Conservation (phyloP, 2,888 invertebrate species). For the Philhelius pedissequus region DNA sequence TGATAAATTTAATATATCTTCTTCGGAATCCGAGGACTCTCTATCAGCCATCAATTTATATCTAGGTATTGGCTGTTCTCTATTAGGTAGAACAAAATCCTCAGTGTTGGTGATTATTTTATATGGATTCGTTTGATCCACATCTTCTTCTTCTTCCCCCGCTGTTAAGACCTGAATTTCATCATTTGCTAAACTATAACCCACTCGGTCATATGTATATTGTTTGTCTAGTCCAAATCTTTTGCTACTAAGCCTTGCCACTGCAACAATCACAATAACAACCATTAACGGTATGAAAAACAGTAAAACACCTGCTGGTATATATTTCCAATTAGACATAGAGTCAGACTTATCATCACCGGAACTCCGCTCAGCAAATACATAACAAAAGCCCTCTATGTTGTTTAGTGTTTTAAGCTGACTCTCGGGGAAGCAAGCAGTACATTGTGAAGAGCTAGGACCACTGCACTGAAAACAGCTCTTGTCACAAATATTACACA, state of each 20-base stretch:
- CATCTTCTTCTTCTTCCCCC: slow-evolving; percentile 15
- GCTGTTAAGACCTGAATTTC: slow-evolving; percentile 47
- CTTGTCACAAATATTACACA: slow-evolving; percentile 74
- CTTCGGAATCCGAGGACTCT: slow-evolving; percentile 45
- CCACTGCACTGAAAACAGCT: slow-evolving; percentile 76
- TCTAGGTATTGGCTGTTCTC: slow-evolving; percentile 33
- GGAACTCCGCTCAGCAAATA: slow-evolving; percentile 75
- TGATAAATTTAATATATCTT: slow-evolving; percentile 16
- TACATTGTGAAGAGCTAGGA: slow-evolving; percentile 75
- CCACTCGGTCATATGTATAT: slow-evolving; percentile 73
- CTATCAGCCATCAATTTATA: slow-evolving; percentile 22
- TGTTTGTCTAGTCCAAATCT: slow-evolving; percentile 30
- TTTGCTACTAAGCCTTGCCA: slow-evolving; percentile 37
- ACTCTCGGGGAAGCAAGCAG: slow-evolving; percentile 74
- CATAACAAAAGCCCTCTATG: slow-evolving; percentile 76
- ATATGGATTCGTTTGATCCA: neutral
- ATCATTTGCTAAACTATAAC: slow-evolving; percentile 70
- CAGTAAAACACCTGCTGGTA: slow-evolving; percentile 63
- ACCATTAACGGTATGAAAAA: slow-evolving; percentile 70
- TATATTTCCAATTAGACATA: neutral
- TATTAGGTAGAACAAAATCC: slow-evolving; percentile 47
- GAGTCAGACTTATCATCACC: slow-evolving; percentile 64
- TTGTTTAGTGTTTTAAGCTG: slow-evolving; percentile 72
- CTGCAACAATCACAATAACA: slow-evolving; percentile 53
- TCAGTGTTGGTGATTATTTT: neutral